These are phyloP conservation scores for Nomada ferruginata DNA, from an alignment of 2,888 invertebrate species.

Conservation along the genomic window DNA sequence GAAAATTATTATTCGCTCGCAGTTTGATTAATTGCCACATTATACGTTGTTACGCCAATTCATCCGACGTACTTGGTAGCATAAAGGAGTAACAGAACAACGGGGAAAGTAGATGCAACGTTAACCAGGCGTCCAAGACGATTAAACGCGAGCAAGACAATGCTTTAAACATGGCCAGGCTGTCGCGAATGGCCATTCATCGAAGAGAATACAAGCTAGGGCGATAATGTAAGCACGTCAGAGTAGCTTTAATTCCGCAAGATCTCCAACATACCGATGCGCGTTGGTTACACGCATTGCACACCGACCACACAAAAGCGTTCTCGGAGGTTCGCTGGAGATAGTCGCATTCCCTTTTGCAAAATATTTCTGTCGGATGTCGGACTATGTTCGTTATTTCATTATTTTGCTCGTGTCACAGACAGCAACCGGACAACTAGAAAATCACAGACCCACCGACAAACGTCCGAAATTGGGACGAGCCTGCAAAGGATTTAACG, in stretches of 20 bases:
- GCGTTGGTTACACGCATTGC: conserved; percentile 15
- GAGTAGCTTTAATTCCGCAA: conserved; percentile 50
- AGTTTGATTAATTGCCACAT: not conserved
- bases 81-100: not conserved
- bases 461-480: conserved; percentile 16
- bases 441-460: not conserved
- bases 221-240: conserved; percentile 40
- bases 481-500: not conserved
- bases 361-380: conserved; percentile 39
- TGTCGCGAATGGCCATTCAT: conserved; percentile 35
- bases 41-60: not conserved
- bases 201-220: conserved; percentile 21
- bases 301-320: conserved; percentile 7
- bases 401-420: conserved; percentile 35
- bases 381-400: conserved; percentile 51
- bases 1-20: not conserved
- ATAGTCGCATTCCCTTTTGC: conserved; percentile 35
- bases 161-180: conserved; percentile 11
- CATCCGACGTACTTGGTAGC: not conserved
- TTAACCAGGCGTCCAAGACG: not conserved
- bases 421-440: conserved; percentile 12
- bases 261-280: conserved; percentile 38
- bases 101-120: not conserved
- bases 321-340: not conserved
- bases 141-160: conserved; percentile 22